A percentile compares a stretch with the other conserved stretches of the same genome.
phyloP scores from a whole-genome alignment of 2,888 invertebrate genomes.

The Acleris literana region DNA sequence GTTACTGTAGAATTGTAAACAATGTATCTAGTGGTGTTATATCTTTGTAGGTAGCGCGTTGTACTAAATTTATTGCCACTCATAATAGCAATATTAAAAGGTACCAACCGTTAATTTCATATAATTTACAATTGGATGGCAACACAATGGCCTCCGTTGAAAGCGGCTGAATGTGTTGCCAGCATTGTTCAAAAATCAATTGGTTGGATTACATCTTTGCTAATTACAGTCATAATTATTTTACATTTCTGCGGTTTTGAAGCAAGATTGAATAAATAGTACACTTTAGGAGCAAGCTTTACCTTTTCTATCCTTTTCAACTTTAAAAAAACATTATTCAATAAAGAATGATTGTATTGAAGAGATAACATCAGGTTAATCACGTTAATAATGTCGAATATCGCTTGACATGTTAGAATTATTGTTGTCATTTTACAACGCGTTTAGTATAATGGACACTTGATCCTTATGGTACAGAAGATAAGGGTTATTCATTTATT shows the following conservation, averaged over 20 bases:
- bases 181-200: slow-evolving; percentile 8
- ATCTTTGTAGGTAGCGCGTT: slow-evolving; percentile 41
- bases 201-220: slow-evolving; percentile 2
- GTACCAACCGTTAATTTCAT: slow-evolving; percentile 53
- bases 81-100: slow-evolving; percentile 61
- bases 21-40: slow-evolving; percentile 28
- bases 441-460: no score
- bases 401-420: no score
- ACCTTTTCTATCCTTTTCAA: no score
- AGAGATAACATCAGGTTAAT: no score
- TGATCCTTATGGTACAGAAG: no score
- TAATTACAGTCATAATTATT: neutral
- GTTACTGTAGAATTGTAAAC: no score
- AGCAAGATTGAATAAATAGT: neutral
- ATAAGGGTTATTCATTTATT: no score
- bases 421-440: no score
- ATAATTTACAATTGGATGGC: slow-evolving; percentile 41
- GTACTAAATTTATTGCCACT: slow-evolving; percentile 57
- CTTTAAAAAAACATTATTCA: no score
- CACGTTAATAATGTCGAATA: no score
- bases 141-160: slow-evolving; percentile 21
- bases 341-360: no score
- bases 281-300: no score
- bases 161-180: slow-evolving; percentile 15
- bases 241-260: neutral